Conservation (phyloP, 2,113 vertebrate genomes). For the Perca schrenkii region DNA sequence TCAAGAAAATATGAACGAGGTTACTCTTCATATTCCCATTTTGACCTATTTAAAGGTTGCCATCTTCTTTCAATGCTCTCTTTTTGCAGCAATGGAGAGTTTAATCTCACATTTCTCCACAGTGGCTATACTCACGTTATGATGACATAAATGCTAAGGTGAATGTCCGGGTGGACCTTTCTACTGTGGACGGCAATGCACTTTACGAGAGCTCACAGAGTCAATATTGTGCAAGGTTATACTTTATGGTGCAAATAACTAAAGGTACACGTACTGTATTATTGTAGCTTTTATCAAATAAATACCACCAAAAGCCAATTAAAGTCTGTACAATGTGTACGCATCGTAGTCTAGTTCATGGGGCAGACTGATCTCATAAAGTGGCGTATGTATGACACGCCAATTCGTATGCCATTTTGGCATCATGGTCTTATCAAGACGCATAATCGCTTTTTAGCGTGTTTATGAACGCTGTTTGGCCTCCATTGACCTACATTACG, state of each 20-base stretch:
- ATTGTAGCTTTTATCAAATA: not conserved
- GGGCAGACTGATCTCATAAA: too few species aligned
- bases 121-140: not conserved
- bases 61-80: not conserved
- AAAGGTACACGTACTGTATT: not conserved
- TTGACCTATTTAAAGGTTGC: constrained; percentile 19
- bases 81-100: not conserved
- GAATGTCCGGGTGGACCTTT: not conserved
- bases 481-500: too few species aligned
- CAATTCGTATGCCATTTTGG: too few species aligned
- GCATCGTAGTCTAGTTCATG: not conserved
- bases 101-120: not conserved
- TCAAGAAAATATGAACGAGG: not conserved
- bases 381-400: too few species aligned
- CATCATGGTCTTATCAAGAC: too few species aligned
- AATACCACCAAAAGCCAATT: not conserved
- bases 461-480: too few species aligned
- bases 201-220: not conserved
- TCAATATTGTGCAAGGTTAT: too few species aligned
- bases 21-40: not conserved
- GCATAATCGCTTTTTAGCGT: too few species aligned
- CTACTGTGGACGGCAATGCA: not conserved
- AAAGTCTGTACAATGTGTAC: too few species aligned
- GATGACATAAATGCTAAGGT: not conserved
- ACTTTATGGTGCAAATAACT: not conserved